Evolutionary conservation across 2,888 invertebrate species (phyloP).

Genomic region (Polymixis flavicincta): DNA sequence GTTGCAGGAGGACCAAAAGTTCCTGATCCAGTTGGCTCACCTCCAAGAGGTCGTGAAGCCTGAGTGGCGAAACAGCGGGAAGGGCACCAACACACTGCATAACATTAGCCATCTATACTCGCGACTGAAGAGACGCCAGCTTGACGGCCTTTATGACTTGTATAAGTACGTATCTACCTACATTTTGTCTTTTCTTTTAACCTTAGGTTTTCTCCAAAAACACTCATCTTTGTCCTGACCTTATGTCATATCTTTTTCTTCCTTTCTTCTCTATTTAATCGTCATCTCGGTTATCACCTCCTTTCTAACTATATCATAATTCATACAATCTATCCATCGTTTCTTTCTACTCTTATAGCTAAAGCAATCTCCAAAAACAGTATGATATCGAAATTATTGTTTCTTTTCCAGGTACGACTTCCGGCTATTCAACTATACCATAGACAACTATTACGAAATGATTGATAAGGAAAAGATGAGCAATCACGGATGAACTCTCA

Average conservation of each 20-base stretch:
- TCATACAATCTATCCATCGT: too few species aligned
- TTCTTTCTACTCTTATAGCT: too few species aligned
- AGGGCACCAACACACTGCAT: conserved; percentile 93
- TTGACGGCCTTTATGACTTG: conserved; percentile 94
- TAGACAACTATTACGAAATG: conserved; percentile 92
- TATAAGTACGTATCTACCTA: conserved; percentile 91
- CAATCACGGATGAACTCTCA: conserved; percentile 79
- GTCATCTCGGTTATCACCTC: too few species aligned
- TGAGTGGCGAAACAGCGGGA: conserved; percentile 95
- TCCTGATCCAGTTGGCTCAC: conserved; percentile 94
- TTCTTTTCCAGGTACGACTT: conserved; percentile 94
- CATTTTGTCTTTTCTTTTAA: not conserved
- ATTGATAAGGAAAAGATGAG: conserved; percentile 79
- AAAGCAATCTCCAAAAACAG: not conserved
- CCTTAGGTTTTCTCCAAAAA: too few species aligned
- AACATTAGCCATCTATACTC: conserved; percentile 94
- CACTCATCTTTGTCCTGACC: too few species aligned
- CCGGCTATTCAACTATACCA: conserved; percentile 96
- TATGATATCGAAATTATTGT: not conserved
- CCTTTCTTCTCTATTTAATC: too few species aligned
- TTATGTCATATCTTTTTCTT: too few species aligned
- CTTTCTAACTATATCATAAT: too few species aligned
- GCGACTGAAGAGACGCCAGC: conserved; percentile 93
- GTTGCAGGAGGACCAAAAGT: conserved; percentile 94
- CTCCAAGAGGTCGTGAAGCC: conserved; percentile 94